Base-by-base conservation (phyloP, 2,113 vertebrate genomes). In the Actenoides hombroni region DNA sequence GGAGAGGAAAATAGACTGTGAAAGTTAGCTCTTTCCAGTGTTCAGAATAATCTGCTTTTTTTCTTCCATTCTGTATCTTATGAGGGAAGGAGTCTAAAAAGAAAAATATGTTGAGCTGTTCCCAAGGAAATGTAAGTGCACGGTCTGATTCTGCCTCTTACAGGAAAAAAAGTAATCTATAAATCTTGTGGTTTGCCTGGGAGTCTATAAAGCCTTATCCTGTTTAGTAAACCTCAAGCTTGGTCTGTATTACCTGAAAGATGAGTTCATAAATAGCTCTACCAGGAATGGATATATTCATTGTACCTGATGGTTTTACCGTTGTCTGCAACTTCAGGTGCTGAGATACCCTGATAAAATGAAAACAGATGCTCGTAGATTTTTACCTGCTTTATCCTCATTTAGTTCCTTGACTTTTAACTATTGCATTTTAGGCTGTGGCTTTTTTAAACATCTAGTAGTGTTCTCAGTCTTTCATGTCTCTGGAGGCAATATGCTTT, bases 1-100 rank as follows among this genome's bases (percentile, higher is more conserved):
- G 76, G 56, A 90, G 67, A 93, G 37, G 73, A 95, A 94, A 96
- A 93, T 46, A 78, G 49, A 48, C 73, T 92, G 64, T 95, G 92
- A 78, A 94, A 92, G 49, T 88, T 91, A 42, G 77, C 80, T 92
- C 57, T 81, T 84, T 48, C 80, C 92, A 39, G 46, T 77, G 40
- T 57, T 78, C 61, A 57, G 48, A 95, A 84, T 88, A 93, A 81
- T 39, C 42, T 86, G 35, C 3, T 63, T 88, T 61, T 93, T 94
- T 87, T 49, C 16, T 20, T 86, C 19, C 2, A 0, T 68, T 82
- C 57, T 86, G 33, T 90, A 6, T 68, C 92, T 97, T 93, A 89
- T 92, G 90, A 84, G 80, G 76, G 40, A 93, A 40, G 11, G 71
- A 77, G 35, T 92, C 42, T 83, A 37, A 88, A 83, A 76, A 16